phyloP scores from a whole-genome alignment of 2,797 vertebrate genomes.

The Gallinago stenura region DNA sequence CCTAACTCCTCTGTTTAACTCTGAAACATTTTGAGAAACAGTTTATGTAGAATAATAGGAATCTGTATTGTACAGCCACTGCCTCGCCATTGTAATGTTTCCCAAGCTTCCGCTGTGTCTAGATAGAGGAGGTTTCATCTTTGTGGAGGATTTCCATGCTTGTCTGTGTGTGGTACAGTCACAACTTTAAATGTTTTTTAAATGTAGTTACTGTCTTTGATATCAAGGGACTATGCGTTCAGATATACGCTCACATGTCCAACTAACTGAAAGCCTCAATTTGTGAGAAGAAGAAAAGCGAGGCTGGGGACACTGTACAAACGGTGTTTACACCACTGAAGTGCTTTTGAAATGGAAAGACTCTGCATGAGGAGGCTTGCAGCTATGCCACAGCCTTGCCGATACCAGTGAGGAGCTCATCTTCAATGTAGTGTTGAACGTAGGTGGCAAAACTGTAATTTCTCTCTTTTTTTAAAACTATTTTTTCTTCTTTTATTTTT shows the following conservation, averaged over 20 bases:
- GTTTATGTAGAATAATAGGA: slow-evolving; percentile 76
- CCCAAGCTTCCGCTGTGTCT: slow-evolving; percentile 77
- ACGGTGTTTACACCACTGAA: slow-evolving; percentile 88
- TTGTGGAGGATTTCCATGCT: slow-evolving; percentile 83
- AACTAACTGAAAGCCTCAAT: slow-evolving; percentile 86
- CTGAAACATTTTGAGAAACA: slow-evolving; percentile 68
- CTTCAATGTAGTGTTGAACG: slow-evolving; percentile 88
- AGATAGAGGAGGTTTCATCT: slow-evolving; percentile 79
- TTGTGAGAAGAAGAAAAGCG: slow-evolving; percentile 84
- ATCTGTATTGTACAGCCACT: slow-evolving; percentile 69
- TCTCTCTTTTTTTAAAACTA: slow-evolving; percentile 87
- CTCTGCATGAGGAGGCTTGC: slow-evolving; percentile 90
- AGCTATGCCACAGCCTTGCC: slow-evolving; percentile 87
- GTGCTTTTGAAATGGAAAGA: slow-evolving; percentile 87
- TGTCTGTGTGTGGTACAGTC: slow-evolving; percentile 81
- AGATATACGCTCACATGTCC: slow-evolving; percentile 83
- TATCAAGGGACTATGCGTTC: slow-evolving; percentile 83
- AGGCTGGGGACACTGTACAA: slow-evolving; percentile 85
- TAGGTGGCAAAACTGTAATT: slow-evolving; percentile 90
- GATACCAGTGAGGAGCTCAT: slow-evolving; percentile 86
- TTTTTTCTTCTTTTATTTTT: slow-evolving; percentile 90
- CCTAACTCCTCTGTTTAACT: slow-evolving; percentile 66
- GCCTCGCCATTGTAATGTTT: slow-evolving; percentile 69
- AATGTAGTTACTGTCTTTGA: slow-evolving; percentile 85
- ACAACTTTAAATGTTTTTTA: slow-evolving; percentile 83